Conservation (phyloP, 2,113 vertebrate species). For the Mesitornis unicolor region DNA sequence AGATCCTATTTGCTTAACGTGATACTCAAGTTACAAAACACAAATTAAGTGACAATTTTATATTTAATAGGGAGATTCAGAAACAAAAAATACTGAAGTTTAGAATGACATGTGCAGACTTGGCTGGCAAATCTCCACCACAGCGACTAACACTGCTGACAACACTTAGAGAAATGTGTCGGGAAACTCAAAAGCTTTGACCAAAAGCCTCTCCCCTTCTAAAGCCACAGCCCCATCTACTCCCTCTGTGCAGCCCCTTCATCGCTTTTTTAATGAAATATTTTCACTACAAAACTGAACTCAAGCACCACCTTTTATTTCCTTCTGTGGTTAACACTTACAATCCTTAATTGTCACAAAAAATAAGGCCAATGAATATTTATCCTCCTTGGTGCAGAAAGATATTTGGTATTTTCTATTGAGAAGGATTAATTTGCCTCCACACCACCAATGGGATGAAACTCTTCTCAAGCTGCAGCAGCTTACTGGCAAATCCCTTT, state of each 20-base stretch:
- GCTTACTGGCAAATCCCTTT: neutral
- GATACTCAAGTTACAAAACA: accelerated
- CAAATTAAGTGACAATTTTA: neutral
- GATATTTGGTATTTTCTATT: neutral
- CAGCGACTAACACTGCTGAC: neutral
- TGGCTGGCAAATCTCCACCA: neutral
- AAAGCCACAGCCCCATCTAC: neutral
- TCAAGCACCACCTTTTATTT: neutral
- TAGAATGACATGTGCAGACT: neutral
- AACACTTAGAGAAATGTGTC: neutral
- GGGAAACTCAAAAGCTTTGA: neutral
- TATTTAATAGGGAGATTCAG: accelerated
- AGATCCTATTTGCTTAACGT: neutral
- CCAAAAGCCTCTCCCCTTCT: neutral
- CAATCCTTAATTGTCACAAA: neutral
- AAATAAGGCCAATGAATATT: neutral
- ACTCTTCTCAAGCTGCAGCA: neutral
- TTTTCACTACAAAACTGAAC: neutral
- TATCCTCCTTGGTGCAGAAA: neutral
- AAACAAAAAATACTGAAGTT: neutral
- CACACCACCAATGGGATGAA: accelerated
- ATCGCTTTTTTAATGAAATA: neutral
- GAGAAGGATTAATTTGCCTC: neutral
- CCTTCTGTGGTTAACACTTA: neutral
- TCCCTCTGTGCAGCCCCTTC: neutral